Conservation (phyloP, 2,888 invertebrate genomes). For the Drosophila tripunctata region DNA sequence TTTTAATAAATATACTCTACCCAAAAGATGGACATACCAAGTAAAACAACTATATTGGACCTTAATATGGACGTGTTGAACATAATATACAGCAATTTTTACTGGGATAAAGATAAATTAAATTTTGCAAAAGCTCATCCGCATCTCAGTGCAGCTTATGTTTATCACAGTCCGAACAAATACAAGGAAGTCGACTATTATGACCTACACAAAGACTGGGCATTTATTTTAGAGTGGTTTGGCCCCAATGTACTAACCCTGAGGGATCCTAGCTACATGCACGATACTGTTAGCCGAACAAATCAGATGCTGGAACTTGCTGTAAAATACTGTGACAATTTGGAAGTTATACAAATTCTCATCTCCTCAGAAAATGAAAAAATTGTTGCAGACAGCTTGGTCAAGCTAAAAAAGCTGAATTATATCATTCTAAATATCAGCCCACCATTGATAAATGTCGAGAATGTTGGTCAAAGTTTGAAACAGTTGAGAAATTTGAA, state of each 20-base stretch:
- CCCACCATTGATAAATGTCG: not conserved
- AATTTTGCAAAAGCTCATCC: not conserved
- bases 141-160: not conserved
- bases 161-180: not conserved
- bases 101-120: not conserved
- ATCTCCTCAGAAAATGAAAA: not conserved
- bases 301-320: conserved; percentile 4
- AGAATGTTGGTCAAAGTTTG: not conserved
- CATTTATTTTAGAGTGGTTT: not conserved
- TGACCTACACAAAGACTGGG: not conserved
- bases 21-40: not conserved
- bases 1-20: too few relatives aligned
- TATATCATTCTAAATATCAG: not conserved
- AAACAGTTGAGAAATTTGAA: not conserved
- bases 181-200: not conserved
- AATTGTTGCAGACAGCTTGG: not conserved
- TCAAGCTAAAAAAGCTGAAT: not conserved
- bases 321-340: not conserved
- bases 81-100: not conserved
- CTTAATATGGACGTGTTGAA: not conserved
- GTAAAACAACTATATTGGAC: not conserved
- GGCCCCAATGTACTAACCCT: not conserved
- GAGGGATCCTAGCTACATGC: not conserved
- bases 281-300: not conserved
- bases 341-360: not conserved